These are phyloP conservation scores for Embiotoca jacksoni DNA, from an alignment of 2,113 vertebrate species.

Conservation along the genomic window DNA sequence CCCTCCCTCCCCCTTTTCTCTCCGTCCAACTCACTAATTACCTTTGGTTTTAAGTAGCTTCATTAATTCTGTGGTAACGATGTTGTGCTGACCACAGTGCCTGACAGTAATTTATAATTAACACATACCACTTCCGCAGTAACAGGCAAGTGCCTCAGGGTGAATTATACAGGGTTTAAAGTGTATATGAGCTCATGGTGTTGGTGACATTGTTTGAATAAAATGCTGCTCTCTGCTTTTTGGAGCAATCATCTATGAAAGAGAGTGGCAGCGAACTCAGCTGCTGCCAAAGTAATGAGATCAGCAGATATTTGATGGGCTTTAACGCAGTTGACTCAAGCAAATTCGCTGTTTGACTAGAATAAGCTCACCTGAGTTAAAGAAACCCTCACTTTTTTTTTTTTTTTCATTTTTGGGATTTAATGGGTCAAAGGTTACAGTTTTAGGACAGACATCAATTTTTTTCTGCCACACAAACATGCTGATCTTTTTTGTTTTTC, in stretches of 20 bases:
- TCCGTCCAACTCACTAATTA: constrained; percentile 44
- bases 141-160: constrained; percentile 17
- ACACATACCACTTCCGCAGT: constrained; percentile 32
- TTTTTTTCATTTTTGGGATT: too few relatives aligned
- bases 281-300: neutral
- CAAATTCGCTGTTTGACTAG: neutral
- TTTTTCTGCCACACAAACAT: too few relatives aligned
- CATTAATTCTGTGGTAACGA: constrained; percentile 54
- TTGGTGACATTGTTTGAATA: constrained; percentile 3
- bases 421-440: too few relatives aligned
- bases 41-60: constrained; percentile 49
- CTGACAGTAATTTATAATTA: constrained; percentile 60
- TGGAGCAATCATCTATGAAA: neutral
- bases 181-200: neutral
- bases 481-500: too few relatives aligned
- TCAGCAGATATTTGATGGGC: constrained; percentile 1
- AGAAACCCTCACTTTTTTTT: too few relatives aligned
- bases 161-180: constrained; percentile 12
- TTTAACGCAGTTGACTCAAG: neutral
- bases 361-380: neutral
- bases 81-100: constrained; percentile 40
- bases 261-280: neutral
- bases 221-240: constrained; percentile 14
- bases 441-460: too few relatives aligned
- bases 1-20: neutral